phyloP scores from a whole-genome alignment of 2,113 vertebrate genomes.

The Pseudorhombus dupliciocellatus region DNA sequence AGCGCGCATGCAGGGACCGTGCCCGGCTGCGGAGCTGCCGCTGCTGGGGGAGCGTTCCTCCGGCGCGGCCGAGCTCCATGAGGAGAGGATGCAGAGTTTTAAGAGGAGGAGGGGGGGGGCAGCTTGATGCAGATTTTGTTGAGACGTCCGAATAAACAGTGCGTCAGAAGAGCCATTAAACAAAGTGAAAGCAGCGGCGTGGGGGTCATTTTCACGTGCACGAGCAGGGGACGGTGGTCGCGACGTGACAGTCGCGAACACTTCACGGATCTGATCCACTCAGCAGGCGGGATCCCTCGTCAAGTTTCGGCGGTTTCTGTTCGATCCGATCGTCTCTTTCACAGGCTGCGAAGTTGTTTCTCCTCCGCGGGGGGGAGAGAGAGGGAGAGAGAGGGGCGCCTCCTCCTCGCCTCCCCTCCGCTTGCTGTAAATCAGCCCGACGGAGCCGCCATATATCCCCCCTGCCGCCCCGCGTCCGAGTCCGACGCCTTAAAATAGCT shows the following conservation, averaged over 20 bases:
- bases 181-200: too few relatives aligned
- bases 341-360: conserved; percentile 53
- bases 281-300: too few relatives aligned
- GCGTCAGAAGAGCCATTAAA: too few relatives aligned
- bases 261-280: too few relatives aligned
- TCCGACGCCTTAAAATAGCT: conserved; percentile 74
- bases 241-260: too few relatives aligned
- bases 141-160: conserved; percentile 6
- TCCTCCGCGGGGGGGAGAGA: conserved; percentile 25
- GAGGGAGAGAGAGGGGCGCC: conserved; percentile 6
- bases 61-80: conserved; percentile 19
- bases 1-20: not conserved
- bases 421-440: conserved; percentile 53
- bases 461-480: conserved; percentile 56
- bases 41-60: conserved; percentile 1
- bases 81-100: conserved; percentile 39
- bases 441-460: conserved; percentile 62
- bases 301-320: not conserved
- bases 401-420: conserved; percentile 31
- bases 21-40: not conserved
- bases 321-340: conserved; percentile 12
- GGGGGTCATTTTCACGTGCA: too few relatives aligned
- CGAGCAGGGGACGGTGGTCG: too few relatives aligned
- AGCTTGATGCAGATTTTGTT: conserved; percentile 22
- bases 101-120: not conserved